Percentiles rank a stretch among this genome's conserved stretches.
Conservation (phyloP, 1,140 invertebrate species). For the Daktulosphaira vitifoliae region DNA sequence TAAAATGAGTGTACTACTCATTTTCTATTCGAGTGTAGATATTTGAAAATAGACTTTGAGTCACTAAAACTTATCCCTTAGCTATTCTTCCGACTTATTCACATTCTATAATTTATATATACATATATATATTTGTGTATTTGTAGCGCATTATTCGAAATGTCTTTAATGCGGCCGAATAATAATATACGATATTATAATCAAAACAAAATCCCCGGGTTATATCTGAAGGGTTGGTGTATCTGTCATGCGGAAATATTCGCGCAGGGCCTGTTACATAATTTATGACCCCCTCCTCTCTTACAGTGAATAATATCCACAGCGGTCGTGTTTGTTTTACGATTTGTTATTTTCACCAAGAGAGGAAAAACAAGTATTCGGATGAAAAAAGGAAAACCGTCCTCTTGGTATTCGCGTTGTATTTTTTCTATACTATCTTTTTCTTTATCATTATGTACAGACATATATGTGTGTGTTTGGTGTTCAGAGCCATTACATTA, state of each 20-base stretch:
- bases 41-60: too few species aligned
- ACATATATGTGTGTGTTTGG: not conserved
- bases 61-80: too few species aligned
- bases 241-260: constrained; percentile 33
- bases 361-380: constrained; percentile 1
- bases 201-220: constrained; percentile 22
- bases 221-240: constrained; percentile 15
- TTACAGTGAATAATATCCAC: constrained; percentile 22
- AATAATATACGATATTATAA: constrained; percentile 32
- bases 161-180: constrained; percentile 18
- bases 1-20: too few species aligned
- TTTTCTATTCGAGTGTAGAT: too few species aligned
- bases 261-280: constrained; percentile 30
- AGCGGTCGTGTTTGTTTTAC: constrained; percentile 29
- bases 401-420: constrained; percentile 11
- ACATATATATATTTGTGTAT: too few species aligned
- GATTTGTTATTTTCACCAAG: constrained; percentile 30
- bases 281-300: constrained; percentile 20
- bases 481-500: constrained; percentile 29
- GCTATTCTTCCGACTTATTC: too few species aligned
- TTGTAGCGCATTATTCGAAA: too few species aligned
- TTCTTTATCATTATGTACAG: not conserved
- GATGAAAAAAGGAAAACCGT: constrained; percentile 6
- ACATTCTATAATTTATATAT: too few species aligned
- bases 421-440: not conserved